These are phyloP conservation scores for Axis porcinus DNA, from an alignment of 2,113 vertebrate species.

Conservation along the genomic window DNA sequence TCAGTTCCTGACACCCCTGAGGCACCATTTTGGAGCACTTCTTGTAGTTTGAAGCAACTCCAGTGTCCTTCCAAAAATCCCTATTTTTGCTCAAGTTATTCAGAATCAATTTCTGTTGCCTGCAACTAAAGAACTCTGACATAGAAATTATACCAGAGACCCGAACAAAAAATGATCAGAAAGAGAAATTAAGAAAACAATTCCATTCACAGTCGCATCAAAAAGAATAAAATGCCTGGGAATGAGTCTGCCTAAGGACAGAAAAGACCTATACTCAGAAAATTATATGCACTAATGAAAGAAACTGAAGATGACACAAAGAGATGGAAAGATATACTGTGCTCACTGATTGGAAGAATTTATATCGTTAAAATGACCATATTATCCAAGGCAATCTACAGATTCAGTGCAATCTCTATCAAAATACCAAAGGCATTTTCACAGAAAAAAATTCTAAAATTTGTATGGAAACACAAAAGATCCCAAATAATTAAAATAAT, in stretches of 20 bases:
- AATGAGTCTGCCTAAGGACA: not conserved
- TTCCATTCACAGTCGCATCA: not conserved
- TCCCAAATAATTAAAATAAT: not conserved
- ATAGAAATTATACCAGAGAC: not conserved
- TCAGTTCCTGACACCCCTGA: not conserved
- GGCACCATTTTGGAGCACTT: not conserved
- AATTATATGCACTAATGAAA: not conserved
- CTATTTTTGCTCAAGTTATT: not conserved
- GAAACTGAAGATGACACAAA: not conserved
- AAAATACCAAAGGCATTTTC: not conserved
- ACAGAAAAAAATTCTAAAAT: not conserved
- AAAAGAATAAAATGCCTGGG: not conserved
- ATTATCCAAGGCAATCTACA: not conserved
- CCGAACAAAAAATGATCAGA: not conserved
- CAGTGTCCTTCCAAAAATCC: not conserved
- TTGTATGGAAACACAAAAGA: not conserved
- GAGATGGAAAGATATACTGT: not conserved
- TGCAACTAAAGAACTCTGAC: not conserved
- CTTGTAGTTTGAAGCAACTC: not conserved
- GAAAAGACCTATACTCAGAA: not conserved
- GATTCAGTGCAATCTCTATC: not conserved
- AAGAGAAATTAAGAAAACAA: not conserved
- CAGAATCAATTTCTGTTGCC: conserved; percentile 8
- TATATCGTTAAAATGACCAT: not conserved
- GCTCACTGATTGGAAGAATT: not conserved